Evolutionary conservation across 2,797 vertebrate species (phyloP), one percentile per base, ranked within the genome.

Genomic region (Rhinogobio ventralis): DNA sequence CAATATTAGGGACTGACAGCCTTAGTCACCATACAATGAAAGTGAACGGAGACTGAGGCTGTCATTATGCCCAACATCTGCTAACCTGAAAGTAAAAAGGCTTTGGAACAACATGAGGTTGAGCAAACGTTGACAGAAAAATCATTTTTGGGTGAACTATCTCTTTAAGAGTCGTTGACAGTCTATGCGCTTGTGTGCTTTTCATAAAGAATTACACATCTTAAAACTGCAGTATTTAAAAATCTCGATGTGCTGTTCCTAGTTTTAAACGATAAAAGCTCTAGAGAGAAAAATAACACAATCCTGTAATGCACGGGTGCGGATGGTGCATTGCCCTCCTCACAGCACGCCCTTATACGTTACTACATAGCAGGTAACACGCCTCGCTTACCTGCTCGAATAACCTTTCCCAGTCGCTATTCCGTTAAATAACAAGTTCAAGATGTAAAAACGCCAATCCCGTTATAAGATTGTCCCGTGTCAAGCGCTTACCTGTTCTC

Each of bases 401-500:
- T 80, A 92, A 85, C 82, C 86, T 71, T 72, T 86, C 81, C 74
- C 86, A 90, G 80, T 74, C 83, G 85, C 51, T 76, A 68, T 14
- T 80, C 15, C 67, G 28, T 49, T 75, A 87, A 88, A 51, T 60
- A 76, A 71, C 85, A 76, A 62, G 25, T 71, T 78, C 8, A 79
- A n/a, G 85, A 74, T 57, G 19, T 77, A 66, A 66, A 46, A 85
- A 86, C 62, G 39, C 28, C 76, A 67, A 78, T 60, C 73, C 17
- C 33, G n/a, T 42, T 64, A 85, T 45, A 51, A 74, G 88, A 83
- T 86, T 85, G 88, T 74, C 66, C 84, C 2, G 83, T 88, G 86
- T 49, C 86, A 90, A 90, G 77, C 89, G 87, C 96, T 97, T 96
- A 98, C 97, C 97, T 98, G 96, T 91, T 91, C 95, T 92, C 89